Base-by-base conservation (phyloP, 2,888 invertebrate genomes). In the Dione juno region DNA sequence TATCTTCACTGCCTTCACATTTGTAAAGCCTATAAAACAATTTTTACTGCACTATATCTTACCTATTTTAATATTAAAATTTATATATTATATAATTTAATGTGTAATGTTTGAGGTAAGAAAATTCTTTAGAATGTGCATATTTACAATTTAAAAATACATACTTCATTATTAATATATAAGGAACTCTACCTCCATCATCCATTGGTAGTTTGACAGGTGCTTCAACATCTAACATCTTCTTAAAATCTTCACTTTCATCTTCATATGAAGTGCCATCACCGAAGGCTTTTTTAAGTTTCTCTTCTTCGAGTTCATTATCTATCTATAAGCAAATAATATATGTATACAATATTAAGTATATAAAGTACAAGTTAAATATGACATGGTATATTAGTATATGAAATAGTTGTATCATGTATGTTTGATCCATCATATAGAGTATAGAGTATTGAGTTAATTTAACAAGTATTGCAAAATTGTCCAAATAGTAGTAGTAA, bases 161-260 rank as follows among this genome's bases (percentile, higher is more conserved):
- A 45, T n/a, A 45, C 13, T 45, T 45, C 13, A 45, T 45, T 45
- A 45, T 45, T n/a, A 45, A 45, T 45, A 50, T 28, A 5, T 28
- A 28, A 5, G 19, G 11, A 50, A 0, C 11, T 28, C 54, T 70
- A 90, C 90, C 83, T 78, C 85, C 86, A 74, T 85, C 85, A 19
- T 87, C 89, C 85, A 92, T 88, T 1, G 93, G 93, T 53, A 93
- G 79, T 76, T 85, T 88, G 71, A 93, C 83, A 0, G 93, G 93
- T 0, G 88, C 88, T 13, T 92, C 88, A 5, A 77, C 78, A 21
- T 88, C 88, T 0, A 75, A 63, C 0, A 79, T 70, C 0, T 74
- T 74, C 35, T 84, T 88, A 76, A 88, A 88, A 75, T 90, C 88
- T 14, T 85, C 83, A 1, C 75, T 76, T 0, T 79, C 82, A 1